Base-by-base conservation (phyloP, 2,113 vertebrate species). In the Argyrosomus japonicus region DNA sequence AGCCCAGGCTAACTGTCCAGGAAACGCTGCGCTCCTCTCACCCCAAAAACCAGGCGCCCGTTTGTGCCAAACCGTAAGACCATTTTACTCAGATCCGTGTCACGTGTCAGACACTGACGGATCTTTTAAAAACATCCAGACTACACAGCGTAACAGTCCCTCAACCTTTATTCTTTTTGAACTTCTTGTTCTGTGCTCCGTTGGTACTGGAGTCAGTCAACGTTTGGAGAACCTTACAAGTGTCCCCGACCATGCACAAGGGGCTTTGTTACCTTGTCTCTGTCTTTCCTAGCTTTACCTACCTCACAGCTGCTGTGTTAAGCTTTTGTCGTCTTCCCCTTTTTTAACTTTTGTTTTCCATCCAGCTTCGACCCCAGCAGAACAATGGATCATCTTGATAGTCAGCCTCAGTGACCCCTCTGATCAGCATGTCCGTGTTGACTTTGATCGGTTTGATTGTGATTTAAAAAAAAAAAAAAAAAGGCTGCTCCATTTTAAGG, bases 211-310 rank as follows among this genome's bases (percentile, higher is more conserved):
- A 91, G 84, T 81, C 58, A 3, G 58, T 74, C 74, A 56, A 6
- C 29, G 43, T 60, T 76, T 73, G 72, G 77, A 87, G 75, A 79
- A 69, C 45, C 75, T 63, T 84, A 73, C 79, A 85, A 79, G 77
- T 84, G 64, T 85, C 87, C 80, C 92, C 88, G 83, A 69, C 71
- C 53, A 54, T 74, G 88, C 91, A 89, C 84, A 86, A 85, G 91
- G 88, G 84, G 83, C 82, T 89, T 81, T 84, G 84, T 90, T 86
- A 86, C 61, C 74, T 84, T 85, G 69, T 91, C 81, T 80, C 83
- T 82, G 82, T 92, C 87, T 92, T 86, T 90, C 88, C 91, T 78
- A 90, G 91, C 92, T 93, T 93, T 87, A 94, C 92, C 93, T 94
- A 94, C 93, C 94, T 94, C 94, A 94, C 91, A 82, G 89, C 90